Base-by-base conservation (phyloP, 2,113 vertebrate species). In the Gobiocypris rarus region DNA sequence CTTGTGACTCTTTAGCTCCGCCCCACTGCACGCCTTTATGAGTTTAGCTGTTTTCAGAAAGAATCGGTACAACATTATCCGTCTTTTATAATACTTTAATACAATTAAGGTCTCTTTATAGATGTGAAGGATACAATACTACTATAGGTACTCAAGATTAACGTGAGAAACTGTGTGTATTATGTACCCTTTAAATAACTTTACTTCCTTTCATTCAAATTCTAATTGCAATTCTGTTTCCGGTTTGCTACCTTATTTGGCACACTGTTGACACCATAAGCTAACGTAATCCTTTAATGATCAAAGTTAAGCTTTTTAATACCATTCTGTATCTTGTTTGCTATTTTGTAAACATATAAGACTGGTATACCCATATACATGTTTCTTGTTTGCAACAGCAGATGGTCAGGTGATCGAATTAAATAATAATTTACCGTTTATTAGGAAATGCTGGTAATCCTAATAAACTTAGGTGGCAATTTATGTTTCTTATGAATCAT, bases 341-440 rank as follows among this genome's bases (percentile, higher is more conserved):
- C 69, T 24, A 24, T 71, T 45, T 71, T 71, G 11, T 71, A 10
- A 70, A 45, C n/a, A 10, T 38, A 15, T 69, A 38, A 69, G 9
- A 43, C 10, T 45, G 22, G 22, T 5, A 3, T 14, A n/a, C 22
- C 71, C 14, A 50, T 24, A 15, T 71, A 80, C 43, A 15, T 71
- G 83, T 67, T 67, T 80, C 45, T 48, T 50, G 63, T 75, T 67
- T 76, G 58, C 8, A 77, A 54, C 28, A 56, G 31, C 75, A 80
- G 75, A 84, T 71, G 75, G 63, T 48, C 48, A 10, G 58, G 13
- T 50, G 43, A 74, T 58, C 19, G 54, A 43, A 75, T 48, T 2
- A 76, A 75, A 58, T 61, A 43, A 61, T 28, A 41, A 82, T n/a
- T 45, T 9, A 15, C 17, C 15, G 50, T 17, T 75, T 38, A 76